These are phyloP conservation scores for Brachyopa scutellaris DNA, from an alignment of 2,888 invertebrate genomes.

Conservation along the genomic window DNA sequence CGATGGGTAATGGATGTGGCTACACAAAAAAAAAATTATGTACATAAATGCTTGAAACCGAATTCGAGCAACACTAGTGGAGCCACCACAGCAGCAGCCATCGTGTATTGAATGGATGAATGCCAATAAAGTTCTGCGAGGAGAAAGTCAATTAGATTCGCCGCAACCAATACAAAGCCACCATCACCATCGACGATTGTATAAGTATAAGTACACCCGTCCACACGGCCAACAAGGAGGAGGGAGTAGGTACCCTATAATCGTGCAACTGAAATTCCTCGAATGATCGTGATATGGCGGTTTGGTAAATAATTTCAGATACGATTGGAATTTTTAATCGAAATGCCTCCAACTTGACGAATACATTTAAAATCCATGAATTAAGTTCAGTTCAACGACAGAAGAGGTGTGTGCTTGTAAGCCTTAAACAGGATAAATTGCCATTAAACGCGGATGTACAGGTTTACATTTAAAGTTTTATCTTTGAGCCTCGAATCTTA, in stretches of 20 bases:
- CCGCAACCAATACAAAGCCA: slow-evolving; percentile 36
- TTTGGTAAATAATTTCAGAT: slow-evolving; percentile 68
- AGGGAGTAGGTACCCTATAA: no score
- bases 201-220: not conserved
- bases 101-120: slow-evolving; percentile 45
- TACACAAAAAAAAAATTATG: not conserved
- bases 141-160: slow-evolving; percentile 72
- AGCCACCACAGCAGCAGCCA: slow-evolving; percentile 1
- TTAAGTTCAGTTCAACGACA: slow-evolving; percentile 38
- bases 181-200: slow-evolving; percentile 5
- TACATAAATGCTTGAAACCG: slow-evolving; percentile 50
- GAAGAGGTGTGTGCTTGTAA: not conserved
- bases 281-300: slow-evolving; percentile 53
- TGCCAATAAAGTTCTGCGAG: slow-evolving; percentile 61
- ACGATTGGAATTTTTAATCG: slow-evolving; percentile 72
- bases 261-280: slow-evolving; percentile 50
- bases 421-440: not conserved
- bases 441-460: not conserved
- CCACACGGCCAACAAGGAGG: not conserved
- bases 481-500: not conserved
- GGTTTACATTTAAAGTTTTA: not conserved
- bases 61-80: slow-evolving; percentile 52
- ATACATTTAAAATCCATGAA: slow-evolving; percentile 66
- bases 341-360: slow-evolving; percentile 65
- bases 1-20: slow-evolving; percentile 57